Percentiles rank a stretch among this genome's conserved stretches.
Evolutionary conservation across 1,140 invertebrate genomes (phyloP).

Genomic region (Diuraphis noxia): DNA sequence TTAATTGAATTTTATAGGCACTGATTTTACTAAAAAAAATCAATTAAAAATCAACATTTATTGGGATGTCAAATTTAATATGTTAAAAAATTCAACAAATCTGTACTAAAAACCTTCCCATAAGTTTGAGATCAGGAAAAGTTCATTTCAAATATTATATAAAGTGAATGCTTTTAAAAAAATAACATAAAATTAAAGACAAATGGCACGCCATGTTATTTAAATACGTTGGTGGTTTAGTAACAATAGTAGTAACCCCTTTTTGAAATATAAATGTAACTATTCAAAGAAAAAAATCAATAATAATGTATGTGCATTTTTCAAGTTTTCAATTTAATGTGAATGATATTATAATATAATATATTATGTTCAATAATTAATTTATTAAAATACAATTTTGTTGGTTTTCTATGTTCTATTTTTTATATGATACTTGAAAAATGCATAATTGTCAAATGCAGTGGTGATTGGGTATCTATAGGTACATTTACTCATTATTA

Average conservation of each 20-base stretch:
- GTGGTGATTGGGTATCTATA: not conserved
- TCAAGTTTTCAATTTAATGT: constrained; percentile 9
- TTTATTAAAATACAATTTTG: not conserved
- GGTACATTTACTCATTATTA: not conserved
- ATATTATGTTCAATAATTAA: not conserved
- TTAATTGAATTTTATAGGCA: constrained; percentile 34
- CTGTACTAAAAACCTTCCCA: constrained; percentile 47
- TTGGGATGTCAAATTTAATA: constrained; percentile 47
- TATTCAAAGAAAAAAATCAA: not conserved
- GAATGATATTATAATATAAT: not conserved
- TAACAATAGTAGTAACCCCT: not conserved
- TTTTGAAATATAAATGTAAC: not conserved
- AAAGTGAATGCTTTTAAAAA: constrained; percentile 7
- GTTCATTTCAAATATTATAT: constrained; percentile 21
- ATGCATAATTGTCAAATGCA: constrained; percentile 39
- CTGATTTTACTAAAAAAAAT: constrained; percentile 43
- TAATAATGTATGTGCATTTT: constrained; percentile 10
- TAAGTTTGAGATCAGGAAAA: constrained; percentile 54
- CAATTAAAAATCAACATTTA: constrained; percentile 43
- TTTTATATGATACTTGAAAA: constrained; percentile 19
- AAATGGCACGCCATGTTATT: constrained; percentile 36
- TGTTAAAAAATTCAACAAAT: constrained; percentile 11
- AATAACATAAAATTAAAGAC: constrained; percentile 7
- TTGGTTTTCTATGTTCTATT: not conserved
- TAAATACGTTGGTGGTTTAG: constrained; percentile 18